phyloP scores from a whole-genome alignment of 2,797 vertebrate genomes.

The Hafferia zeledoni region DNA sequence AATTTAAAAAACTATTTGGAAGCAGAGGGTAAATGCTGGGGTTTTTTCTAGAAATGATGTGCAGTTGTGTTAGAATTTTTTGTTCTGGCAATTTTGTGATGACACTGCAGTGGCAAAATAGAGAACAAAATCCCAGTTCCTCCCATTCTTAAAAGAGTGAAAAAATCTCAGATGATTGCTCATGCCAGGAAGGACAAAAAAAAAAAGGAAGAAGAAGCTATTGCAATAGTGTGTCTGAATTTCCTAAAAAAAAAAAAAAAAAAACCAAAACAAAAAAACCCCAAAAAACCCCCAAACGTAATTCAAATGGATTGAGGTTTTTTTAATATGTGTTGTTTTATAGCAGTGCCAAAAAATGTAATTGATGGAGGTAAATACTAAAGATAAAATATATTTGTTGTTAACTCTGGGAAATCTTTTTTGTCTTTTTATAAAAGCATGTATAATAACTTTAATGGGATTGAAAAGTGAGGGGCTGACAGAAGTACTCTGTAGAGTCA shows the following conservation, averaged over 20 bases:
- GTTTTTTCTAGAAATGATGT: not conserved
- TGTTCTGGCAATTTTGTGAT: not conserved
- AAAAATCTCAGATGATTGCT: constrained; percentile 11
- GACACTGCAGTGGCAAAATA: not conserved
- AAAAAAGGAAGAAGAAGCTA: not conserved
- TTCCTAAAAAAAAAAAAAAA: constrained; percentile 37
- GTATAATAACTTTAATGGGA: constrained; percentile 27
- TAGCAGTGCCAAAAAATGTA: constrained; percentile 34
- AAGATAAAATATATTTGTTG: constrained; percentile 34
- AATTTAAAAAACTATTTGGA: not conserved
- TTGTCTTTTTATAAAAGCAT: constrained; percentile 32
- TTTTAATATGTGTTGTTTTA: constrained; percentile 37
- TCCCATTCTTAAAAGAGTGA: constrained; percentile 44
- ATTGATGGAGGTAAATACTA: constrained; percentile 19
- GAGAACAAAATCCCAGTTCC: constrained; percentile 34
- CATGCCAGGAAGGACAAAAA: not conserved
- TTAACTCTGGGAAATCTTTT: constrained; percentile 25
- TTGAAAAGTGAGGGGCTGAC: not conserved
- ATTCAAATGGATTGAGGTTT: not conserved
- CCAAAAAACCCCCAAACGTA: too few relatives aligned
- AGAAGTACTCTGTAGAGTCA: not conserved
- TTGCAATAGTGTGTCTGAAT: constrained; percentile 39
- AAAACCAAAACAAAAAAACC: too few relatives aligned
- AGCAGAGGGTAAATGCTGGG: not conserved
- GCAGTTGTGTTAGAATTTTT: not conserved